A percentile compares a stretch with the other conserved stretches of the same genome.
Evolutionary conservation across 2,113 vertebrate genomes (phyloP).

Genomic region (Ciconia stormi): DNA sequence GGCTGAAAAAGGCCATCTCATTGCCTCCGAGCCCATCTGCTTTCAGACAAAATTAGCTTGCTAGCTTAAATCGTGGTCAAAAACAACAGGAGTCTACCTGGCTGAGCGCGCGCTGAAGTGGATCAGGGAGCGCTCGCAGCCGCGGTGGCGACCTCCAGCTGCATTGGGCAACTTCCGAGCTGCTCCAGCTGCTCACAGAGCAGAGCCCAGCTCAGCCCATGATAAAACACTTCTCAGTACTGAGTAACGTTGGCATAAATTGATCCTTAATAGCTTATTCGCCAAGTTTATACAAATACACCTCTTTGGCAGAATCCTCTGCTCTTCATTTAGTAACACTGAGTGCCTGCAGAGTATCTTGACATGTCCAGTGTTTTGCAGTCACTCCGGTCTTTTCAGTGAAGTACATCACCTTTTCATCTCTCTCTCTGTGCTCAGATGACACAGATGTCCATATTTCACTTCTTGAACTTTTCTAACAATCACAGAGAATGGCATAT

Average conservation of each 20-base stretch:
- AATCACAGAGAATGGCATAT: not conserved
- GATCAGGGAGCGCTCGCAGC: not conserved
- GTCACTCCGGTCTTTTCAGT: not conserved
- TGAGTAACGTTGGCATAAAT: not conserved
- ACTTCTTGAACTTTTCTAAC: not conserved
- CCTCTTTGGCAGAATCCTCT: not conserved
- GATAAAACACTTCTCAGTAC: not conserved
- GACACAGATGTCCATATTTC: not conserved
- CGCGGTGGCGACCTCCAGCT: not conserved
- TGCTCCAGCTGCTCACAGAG: not conserved
- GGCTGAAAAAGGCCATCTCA: not conserved
- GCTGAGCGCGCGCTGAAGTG: fast-evolving
- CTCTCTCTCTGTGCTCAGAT: not conserved
- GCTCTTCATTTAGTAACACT: not conserved
- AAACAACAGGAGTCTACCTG: not conserved
- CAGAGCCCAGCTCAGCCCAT: not conserved
- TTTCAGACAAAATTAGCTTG: not conserved
- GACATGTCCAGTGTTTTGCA: not conserved
- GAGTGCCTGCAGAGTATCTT: not conserved
- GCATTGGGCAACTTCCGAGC: not conserved
- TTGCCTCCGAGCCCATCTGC: too few species aligned
- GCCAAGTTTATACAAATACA: not conserved
- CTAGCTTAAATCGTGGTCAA: not conserved
- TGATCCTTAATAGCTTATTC: not conserved
- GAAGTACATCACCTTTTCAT: not conserved